Percentiles rank a stretch among this genome's conserved stretches.
Conservation (phyloP, 2,113 vertebrate species). For the Callocephalon fimbriatum region DNA sequence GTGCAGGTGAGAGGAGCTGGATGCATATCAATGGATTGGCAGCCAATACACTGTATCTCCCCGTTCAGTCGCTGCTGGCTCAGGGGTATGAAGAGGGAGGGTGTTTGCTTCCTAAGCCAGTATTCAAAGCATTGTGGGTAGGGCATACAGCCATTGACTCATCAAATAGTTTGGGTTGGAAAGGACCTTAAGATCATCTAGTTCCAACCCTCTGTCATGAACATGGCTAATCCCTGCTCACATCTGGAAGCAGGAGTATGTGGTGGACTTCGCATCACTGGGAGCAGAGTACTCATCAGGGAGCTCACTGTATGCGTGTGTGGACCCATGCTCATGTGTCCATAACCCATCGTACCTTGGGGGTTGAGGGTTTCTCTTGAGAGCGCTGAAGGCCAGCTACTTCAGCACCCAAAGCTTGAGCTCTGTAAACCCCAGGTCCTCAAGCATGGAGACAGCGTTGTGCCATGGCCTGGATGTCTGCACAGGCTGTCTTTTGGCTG, state of each 20-base stretch:
- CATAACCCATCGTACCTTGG: fast-evolving
- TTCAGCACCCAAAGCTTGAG: neutral
- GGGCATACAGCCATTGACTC: neutral
- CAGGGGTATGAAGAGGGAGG: neutral
- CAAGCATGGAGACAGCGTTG: fast-evolving
- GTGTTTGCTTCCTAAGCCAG: neutral
- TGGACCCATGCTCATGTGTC: neutral
- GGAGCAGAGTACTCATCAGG: neutral
- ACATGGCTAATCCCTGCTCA: neutral
- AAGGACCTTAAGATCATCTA: neutral
- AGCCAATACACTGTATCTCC: neutral
- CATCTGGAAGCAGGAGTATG: neutral
- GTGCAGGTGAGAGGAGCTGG: conserved; percentile 8
- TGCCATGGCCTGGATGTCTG: fast-evolving
- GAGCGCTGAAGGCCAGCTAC: neutral
- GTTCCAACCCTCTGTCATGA: neutral
- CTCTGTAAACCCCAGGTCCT: neutral
- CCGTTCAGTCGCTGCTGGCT: neutral
- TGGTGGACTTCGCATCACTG: neutral
- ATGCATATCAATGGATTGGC: neutral
- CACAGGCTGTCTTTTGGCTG: neutral
- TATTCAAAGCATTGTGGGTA: fast-evolving
- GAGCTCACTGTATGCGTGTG: fast-evolving
- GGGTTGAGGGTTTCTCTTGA: neutral
- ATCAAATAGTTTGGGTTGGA: neutral